phyloP scores from a whole-genome alignment of 1,140 invertebrate genomes.

The Pygmarrhopalites habei region DNA sequence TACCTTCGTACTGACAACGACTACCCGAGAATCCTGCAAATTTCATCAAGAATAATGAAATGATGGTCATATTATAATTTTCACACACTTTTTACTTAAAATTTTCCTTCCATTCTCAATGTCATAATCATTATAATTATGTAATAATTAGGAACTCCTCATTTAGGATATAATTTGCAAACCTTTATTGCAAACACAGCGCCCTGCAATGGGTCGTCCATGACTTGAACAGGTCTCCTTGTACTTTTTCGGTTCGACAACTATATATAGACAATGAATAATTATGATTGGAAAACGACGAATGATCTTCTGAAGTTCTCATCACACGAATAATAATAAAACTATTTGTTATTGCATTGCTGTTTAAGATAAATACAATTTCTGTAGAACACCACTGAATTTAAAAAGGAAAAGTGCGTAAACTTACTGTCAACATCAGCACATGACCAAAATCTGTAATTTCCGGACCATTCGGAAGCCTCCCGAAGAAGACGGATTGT shows the following conservation, averaged over 20 bases:
- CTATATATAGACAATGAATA: too few relatives aligned
- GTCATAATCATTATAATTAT: too few relatives aligned
- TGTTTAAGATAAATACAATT: too few relatives aligned
- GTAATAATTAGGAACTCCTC: too few relatives aligned
- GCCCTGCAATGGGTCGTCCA: conserved; percentile 63
- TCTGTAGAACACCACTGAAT: too few relatives aligned
- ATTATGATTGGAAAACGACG: too few relatives aligned
- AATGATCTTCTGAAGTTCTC: too few relatives aligned
- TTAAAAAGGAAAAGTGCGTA: too few relatives aligned
- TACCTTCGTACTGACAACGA: conserved; percentile 71
- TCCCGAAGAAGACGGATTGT: conserved; percentile 78
- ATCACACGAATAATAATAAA: too few relatives aligned
- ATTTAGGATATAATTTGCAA: too few relatives aligned
- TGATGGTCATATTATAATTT: background rate
- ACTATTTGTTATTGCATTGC: too few relatives aligned
- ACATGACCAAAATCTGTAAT: conserved; percentile 88
- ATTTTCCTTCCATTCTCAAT: background rate
- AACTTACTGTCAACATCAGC: conserved; percentile 91
- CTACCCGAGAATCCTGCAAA: conserved; percentile 53
- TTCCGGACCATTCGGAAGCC: conserved; percentile 76
- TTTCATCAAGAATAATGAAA: background rate
- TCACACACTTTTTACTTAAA: background rate
- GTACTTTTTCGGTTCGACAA: conserved; percentile 49
- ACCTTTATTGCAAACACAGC: conserved; percentile 42
- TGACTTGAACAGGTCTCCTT: conserved; percentile 74